Evolutionary conservation across 2,113 vertebrate genomes (phyloP).

Genomic region (Scatophagus argus): DNA sequence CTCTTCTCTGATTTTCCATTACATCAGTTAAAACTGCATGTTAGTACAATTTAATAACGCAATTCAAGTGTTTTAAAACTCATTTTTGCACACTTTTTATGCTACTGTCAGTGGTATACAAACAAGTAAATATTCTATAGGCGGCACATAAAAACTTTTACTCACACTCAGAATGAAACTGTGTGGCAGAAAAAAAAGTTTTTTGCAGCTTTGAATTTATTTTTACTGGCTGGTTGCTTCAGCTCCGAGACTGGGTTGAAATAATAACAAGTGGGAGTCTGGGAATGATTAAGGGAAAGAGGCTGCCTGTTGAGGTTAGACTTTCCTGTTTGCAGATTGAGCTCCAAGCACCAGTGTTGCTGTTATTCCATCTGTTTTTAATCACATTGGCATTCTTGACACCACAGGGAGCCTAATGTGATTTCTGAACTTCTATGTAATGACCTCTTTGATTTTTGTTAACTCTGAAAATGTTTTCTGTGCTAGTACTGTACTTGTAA

Average conservation of each 20-base stretch:
- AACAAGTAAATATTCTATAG: conserved; percentile 15
- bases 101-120: conserved; percentile 1
- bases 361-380: conserved; percentile 92
- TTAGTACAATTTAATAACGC: conserved; percentile 40
- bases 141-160: conserved; percentile 27
- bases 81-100: conserved; percentile 2
- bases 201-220: conserved; percentile 71
- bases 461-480: conserved; percentile 55
- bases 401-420: conserved; percentile 83
- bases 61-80: conserved; percentile 25
- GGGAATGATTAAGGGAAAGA: conserved; percentile 87
- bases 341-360: conserved; percentile 86
- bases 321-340: conserved; percentile 92
- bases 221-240: conserved; percentile 77
- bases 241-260: conserved; percentile 75
- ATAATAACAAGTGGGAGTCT: conserved; percentile 87
- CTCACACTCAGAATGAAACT: conserved; percentile 47
- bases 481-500: conserved; percentile 27
- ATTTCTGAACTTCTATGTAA: conserved; percentile 84
- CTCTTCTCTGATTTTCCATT: conserved; percentile 67
- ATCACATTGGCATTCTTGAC: conserved; percentile 89
- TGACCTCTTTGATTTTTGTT: conserved; percentile 82
- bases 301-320: conserved; percentile 86
- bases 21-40: conserved; percentile 66
- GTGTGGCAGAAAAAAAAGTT: conserved; percentile 54